Base-by-base conservation (phyloP, 2,113 vertebrate species). In the Microcebus ravelobensis region DNA sequence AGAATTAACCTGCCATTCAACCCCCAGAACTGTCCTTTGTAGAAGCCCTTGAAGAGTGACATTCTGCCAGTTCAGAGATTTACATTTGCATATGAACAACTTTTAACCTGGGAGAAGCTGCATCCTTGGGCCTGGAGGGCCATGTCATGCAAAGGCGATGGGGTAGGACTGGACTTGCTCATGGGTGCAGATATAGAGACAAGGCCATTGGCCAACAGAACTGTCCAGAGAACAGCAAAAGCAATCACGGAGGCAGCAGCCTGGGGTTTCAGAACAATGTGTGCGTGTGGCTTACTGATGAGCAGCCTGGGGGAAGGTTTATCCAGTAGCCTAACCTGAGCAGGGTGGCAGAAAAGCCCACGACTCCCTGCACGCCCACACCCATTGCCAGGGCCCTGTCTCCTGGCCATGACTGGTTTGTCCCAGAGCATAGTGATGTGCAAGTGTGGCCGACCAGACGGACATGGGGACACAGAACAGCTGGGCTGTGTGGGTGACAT, bases 1-100 rank as follows among this genome's bases (percentile, higher is more conserved):
- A 98, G 98, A 99, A 98, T 99, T 98, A 98, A 98, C 98, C 96
- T 98, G 98, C 98, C 98, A 98, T 98, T 98, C 98, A 98, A 97
- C 96, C 97, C 97, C 98, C 83, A 42, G 96, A 98, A 98, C 93
- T 98, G 98, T 98, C 95, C 97, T 98, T 98, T 97, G 96, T 97
- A 84, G 95, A 96, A 98, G 94, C 88, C 97, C 98, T 97, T 95
- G 96, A 96, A 98, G 95, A 94, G 91, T 73, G 92, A 96, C 97
- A 84, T 94, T 80, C 80, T 94, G 82, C 88, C 96, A 96, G 88
- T 93, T 88, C 65, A 88, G 68, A 95, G 91, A 48, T 91, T 80
- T 86, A 18, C 48, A 52, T 92, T 85, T 82, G 31, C 91, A 57
- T 31, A 29, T 48, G 82, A 90, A 71, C 74, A 48, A 76, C 77